Evolutionary conservation across 2,797 vertebrate genomes (phyloP), one percentile per base, ranked within the genome.

Genomic region (Jordanella pulchra): DNA sequence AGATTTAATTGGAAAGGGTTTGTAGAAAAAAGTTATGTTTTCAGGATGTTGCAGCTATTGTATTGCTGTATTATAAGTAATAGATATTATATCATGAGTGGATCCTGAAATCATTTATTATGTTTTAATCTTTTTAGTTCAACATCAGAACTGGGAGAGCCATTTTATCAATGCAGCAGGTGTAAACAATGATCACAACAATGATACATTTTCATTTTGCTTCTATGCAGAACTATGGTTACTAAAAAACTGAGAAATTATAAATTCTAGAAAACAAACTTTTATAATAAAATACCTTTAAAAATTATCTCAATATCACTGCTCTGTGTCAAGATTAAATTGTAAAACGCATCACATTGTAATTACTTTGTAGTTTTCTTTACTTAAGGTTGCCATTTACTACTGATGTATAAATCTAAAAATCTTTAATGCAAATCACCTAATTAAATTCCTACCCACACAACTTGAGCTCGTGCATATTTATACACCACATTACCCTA

Each of bases 401-500:
- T 32, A 23, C n/a, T 4, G 15, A 13, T 35, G 28, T 67, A 32
- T 51, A 44, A 63, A 63, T 63, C 60, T 63, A 39, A 21, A 64
- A 47, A 12, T 27, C 15, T 45, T 27, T 39, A 23, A 55, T 66
- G 54, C 56, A 70, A 80, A 68, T 21, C 27, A 56, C 27, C 21
- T 72, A 69, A 75, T 81, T 82, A 86, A 81, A 69, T 68, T 44
- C 27, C 32, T 9, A 45, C 30, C 51, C 51, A 35, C 18, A 42
- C 32, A 30, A 21, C 21, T 63, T 67, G 7, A 50, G 50, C 73
- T 81, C 50, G 51, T 69, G 61, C 48, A 61, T 65, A 45, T 58
- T 78, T 81, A 76, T 82, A 76, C 74, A 82, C 56, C 66, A 69
- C 78, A 85, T 86, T 77, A 74, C 65, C 66, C 79, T 48, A 77